Conservation (phyloP, 2,888 invertebrate species). For the Byasa hedistus region DNA sequence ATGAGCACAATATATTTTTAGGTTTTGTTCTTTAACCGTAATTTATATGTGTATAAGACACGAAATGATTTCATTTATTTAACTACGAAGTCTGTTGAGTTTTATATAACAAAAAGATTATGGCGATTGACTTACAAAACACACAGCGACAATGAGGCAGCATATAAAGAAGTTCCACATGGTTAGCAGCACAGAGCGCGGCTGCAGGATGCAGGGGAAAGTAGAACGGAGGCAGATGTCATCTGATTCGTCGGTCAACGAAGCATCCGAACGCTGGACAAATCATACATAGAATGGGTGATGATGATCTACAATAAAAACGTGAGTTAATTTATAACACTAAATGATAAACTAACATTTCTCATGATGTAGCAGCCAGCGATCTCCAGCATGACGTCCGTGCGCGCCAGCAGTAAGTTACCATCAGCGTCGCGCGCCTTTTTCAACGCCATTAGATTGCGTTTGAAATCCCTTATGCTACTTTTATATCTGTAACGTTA, state of each 20-base stretch:
- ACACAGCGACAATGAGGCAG: slow-evolving; percentile 48
- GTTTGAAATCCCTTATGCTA: slow-evolving; percentile 62
- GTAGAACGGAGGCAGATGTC: slow-evolving; percentile 63
- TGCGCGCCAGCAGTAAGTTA: slow-evolving; percentile 44
- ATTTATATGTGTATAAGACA: too few species aligned
- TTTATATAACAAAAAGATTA: neutral
- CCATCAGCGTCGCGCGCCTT: slow-evolving; percentile 49
- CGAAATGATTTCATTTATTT: neutral
- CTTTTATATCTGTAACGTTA: slow-evolving; percentile 52
- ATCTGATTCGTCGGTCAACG: slow-evolving; percentile 59
- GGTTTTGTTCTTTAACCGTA: too few species aligned
- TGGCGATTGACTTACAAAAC: slow-evolving; percentile 49
- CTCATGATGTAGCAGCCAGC: slow-evolving; percentile 66
- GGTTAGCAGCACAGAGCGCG: slow-evolving; percentile 55
- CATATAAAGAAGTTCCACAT: slow-evolving; percentile 57
- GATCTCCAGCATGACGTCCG: slow-evolving; percentile 58
- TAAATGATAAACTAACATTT: slow-evolving; percentile 47
- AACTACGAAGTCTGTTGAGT: neutral
- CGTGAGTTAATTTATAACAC: too few species aligned
- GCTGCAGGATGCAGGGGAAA: slow-evolving; percentile 68
- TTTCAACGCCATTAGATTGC: slow-evolving; percentile 54
- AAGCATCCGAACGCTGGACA: slow-evolving; percentile 51
- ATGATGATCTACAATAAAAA: too few species aligned
- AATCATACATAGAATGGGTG: neutral
- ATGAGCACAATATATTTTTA: too few species aligned